Percentiles rank a stretch among this genome's conserved stretches.
Evolutionary conservation across 2,888 invertebrate species (phyloP).

Genomic region (Drosophila paranaensis): DNA sequence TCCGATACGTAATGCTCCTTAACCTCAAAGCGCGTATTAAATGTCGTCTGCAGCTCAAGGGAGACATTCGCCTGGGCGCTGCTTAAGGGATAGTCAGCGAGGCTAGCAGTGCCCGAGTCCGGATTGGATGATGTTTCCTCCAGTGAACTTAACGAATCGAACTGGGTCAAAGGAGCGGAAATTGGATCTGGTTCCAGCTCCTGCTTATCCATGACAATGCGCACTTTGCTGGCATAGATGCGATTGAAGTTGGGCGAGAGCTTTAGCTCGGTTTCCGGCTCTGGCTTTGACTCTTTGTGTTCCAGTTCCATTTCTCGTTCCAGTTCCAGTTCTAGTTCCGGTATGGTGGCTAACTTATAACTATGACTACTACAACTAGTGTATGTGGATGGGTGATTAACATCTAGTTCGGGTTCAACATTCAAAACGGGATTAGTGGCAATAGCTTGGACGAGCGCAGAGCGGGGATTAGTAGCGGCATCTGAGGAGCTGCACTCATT

Average conservation of each 20-base stretch:
- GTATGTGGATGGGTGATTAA: constrained; percentile 46
- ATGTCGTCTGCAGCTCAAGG: constrained; percentile 77
- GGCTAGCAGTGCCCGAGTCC: constrained; percentile 84
- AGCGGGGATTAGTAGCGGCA: constrained; percentile 72
- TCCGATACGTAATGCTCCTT: constrained; percentile 77
- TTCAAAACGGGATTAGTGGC: constrained; percentile 71
- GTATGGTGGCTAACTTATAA: constrained; percentile 83
- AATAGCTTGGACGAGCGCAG: constrained; percentile 55
- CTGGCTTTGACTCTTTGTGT: constrained; percentile 11
- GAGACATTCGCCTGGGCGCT: constrained; percentile 66
- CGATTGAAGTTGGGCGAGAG: constrained; percentile 79
- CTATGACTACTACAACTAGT: constrained; percentile 74
- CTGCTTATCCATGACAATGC: constrained; percentile 72
- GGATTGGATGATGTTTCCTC: constrained; percentile 83
- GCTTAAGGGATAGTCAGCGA: constrained; percentile 82
- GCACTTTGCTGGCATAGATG: constrained; percentile 81
- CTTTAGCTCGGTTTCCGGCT: constrained; percentile 47
- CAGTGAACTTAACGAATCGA: constrained; percentile 81
- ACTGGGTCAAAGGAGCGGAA: constrained; percentile 53
- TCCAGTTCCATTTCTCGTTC: constrained; percentile 41
- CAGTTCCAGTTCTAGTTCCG: constrained; percentile 61
- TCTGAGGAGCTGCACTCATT: constrained; percentile 22
- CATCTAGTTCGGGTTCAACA: constrained; percentile 56
- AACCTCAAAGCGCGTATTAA: constrained; percentile 82
- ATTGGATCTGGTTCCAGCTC: constrained; percentile 21